phyloP scores from a whole-genome alignment of 2,888 invertebrate genomes.

The Perdita meconis region DNA sequence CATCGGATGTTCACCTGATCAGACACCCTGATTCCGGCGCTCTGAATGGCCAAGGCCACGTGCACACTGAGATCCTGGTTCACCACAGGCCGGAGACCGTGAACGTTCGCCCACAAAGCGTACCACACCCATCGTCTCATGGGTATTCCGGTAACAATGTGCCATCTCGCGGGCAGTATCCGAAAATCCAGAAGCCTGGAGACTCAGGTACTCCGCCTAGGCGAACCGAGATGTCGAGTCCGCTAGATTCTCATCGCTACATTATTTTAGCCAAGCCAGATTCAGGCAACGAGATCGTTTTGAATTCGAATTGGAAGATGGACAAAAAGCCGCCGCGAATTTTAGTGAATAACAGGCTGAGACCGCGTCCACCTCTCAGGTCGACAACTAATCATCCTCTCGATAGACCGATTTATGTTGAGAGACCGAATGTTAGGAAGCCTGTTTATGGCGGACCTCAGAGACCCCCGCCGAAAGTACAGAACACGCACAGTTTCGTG shows the following conservation, averaged over 20 bases:
- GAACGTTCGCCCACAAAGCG: conserved; percentile 72
- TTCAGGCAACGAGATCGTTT: conserved; percentile 71
- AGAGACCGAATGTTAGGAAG: conserved; percentile 71
- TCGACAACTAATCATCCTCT: conserved; percentile 67
- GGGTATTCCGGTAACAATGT: conserved; percentile 40
- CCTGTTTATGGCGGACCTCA: conserved; percentile 50
- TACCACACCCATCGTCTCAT: conserved; percentile 61
- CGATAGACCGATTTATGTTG: conserved; percentile 73
- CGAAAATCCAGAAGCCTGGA: conserved; percentile 70
- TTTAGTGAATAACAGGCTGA: conserved; percentile 70
- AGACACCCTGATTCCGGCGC: conserved; percentile 75
- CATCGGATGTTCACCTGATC: conserved; percentile 74
- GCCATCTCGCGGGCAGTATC: conserved; percentile 74
- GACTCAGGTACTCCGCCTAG: conserved; percentile 77
- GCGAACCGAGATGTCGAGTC: conserved; percentile 76
- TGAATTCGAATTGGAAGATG: conserved; percentile 75
- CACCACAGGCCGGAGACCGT: conserved; percentile 79
- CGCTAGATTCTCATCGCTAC: conserved; percentile 75
- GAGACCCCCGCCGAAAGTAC: conserved; percentile 56
- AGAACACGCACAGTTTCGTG: conserved; percentile 40
- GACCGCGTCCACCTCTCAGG: conserved; percentile 74
- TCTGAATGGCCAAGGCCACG: conserved; percentile 77
- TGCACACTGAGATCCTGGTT: conserved; percentile 80
- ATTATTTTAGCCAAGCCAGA: conserved; percentile 72
- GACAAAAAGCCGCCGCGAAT: conserved; percentile 78